Base-by-base conservation (phyloP, 92 coral and sea anemone genomes). In the Paragorgia papillata region DNA sequence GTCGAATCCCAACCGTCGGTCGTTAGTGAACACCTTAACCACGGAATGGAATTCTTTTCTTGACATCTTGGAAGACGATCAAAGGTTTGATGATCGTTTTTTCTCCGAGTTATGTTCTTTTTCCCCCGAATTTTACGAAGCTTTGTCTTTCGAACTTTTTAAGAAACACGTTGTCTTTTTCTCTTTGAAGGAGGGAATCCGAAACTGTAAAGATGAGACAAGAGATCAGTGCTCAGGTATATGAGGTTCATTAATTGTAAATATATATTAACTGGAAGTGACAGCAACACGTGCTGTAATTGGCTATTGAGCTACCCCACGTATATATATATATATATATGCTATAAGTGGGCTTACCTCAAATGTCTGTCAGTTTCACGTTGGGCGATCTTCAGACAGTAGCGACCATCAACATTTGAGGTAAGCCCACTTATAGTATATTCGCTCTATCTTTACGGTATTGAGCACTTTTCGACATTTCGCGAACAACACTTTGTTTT, bases 141-240 rank as follows among this genome's bases (percentile, higher is more conserved):
- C n/a, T 62, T 8, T 62, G 15, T 1, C 10, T 20, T 26, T 27
- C 13, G 10, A 62, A 26, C 14, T 62, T 14, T 3, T 34, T 26
- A 40, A 29, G 31, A 9, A 22, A 62, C 8, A 15, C 21, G 31
- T 26, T 13, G 12, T 65, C n/a, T 21, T 40, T 65, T 35, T 10
- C 20, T 24, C 27, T 67, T 41, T 32, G 17, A 30, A 70, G 77
- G 77, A 28, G 62, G n/a, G 48, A 70, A 51, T 70, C 77, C 29
- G 77, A 70, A 29, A 70, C 77, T 25, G 63, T 70, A 4, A 70
- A 53, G 49, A 29, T 54, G 49, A 70, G 77, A 50, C 77, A 70
- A 70, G 77, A 48, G 22, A 6, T 70, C 27, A 70, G 77, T 53
- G 62, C 41, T 17, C 44, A 70, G 77, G 77, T 70, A 70, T n/a